phyloP scores from a whole-genome alignment of 1,140 invertebrate species.

The Hylyphantes graminicola region DNA sequence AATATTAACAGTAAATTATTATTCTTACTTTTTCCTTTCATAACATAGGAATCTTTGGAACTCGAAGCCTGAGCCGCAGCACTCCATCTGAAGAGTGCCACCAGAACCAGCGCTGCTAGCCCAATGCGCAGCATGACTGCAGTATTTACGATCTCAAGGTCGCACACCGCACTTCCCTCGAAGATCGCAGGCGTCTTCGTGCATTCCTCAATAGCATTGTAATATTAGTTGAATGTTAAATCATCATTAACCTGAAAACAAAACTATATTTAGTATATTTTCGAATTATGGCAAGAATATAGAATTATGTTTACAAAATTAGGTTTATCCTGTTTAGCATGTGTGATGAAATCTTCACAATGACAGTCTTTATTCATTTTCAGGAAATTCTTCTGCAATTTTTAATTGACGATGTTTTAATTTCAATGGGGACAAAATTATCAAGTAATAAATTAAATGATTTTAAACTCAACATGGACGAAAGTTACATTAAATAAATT shows the following conservation, averaged over 20 bases:
- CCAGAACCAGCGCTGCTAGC: constrained; percentile 21
- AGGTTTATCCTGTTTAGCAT: too few relatives aligned
- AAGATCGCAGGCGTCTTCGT: neutral
- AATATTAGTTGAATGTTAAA: neutral
- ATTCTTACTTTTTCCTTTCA: constrained; percentile 56
- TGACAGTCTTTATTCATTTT: too few relatives aligned
- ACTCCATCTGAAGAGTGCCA: neutral
- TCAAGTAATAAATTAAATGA: too few relatives aligned
- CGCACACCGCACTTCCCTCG: constrained; percentile 50
- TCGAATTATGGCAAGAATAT: too few relatives aligned
- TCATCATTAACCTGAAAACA: neutral
- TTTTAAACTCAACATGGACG: too few relatives aligned
- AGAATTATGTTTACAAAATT: too few relatives aligned
- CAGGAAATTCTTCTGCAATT: too few relatives aligned
- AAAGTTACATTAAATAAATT: too few relatives aligned
- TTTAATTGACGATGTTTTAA: too few relatives aligned
- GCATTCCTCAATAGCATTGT: constrained; percentile 19
- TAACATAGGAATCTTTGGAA: constrained; percentile 52
- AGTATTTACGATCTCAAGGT: constrained; percentile 33
- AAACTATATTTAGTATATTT: neutral
- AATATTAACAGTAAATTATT: neutral
- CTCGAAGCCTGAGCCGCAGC: neutral
- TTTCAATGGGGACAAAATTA: too few relatives aligned
- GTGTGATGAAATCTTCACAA: too few relatives aligned
- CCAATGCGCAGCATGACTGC: constrained; percentile 21